These are phyloP conservation scores for Heliothis virescens DNA, from an alignment of 1,140 invertebrate species.

Conservation along the genomic window DNA sequence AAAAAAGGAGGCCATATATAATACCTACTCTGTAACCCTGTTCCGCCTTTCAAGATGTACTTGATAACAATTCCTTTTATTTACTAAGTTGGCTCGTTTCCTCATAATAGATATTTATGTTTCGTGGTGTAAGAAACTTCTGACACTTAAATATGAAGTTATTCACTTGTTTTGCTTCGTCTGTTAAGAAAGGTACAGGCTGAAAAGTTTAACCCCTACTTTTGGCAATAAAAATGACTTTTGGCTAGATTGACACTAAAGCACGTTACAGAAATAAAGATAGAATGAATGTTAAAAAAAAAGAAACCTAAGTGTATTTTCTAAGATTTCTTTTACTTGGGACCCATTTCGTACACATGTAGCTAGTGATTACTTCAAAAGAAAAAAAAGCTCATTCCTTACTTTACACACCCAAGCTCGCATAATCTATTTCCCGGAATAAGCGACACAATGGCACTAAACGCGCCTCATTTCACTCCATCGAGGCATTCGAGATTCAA, in stretches of 20 bases:
- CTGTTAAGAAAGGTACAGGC: constrained; percentile 27
- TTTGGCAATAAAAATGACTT: not conserved
- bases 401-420: no score
- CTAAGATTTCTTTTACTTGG: no score
- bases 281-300: no score
- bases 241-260: no score
- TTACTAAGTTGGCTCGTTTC: constrained; percentile 4
- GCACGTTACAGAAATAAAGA: no score
- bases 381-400: no score
- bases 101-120: constrained; percentile 16
- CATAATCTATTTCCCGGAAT: no score
- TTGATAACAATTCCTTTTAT: constrained; percentile 18
- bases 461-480: no score
- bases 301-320: no score
- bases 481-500: constrained; percentile 1
- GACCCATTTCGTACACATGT: no score
- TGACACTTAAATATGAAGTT: constrained; percentile 35
- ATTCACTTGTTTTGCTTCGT: constrained; percentile 36
- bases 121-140: constrained; percentile 29
- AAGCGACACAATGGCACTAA: no score
- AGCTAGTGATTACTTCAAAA: no score
- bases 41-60: not conserved
- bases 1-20: not conserved
- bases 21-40: not conserved
- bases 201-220: constrained; percentile 23